Evolutionary conservation across 2,797 vertebrate species (phyloP).

Genomic region (Champsocephalus gunnari): DNA sequence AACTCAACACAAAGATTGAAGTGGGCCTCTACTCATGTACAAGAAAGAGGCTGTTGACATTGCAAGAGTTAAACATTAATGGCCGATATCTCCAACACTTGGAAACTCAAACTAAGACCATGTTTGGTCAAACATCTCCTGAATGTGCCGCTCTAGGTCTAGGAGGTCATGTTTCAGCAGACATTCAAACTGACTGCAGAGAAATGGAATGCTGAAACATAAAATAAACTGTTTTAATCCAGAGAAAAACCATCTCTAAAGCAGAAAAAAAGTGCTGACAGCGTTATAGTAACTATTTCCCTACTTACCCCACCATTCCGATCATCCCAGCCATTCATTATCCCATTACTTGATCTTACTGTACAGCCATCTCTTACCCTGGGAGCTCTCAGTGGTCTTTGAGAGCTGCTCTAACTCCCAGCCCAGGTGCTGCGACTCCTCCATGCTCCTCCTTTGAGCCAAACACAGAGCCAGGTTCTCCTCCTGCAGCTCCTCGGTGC

Average conservation of each 20-base stretch:
- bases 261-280: not conserved
- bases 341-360: not conserved
- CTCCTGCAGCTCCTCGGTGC: conserved; percentile 94
- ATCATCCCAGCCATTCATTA: not conserved
- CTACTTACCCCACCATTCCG: not conserved
- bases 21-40: no score
- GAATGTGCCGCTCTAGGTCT: not conserved
- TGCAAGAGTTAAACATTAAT: no score
- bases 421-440: conserved; percentile 94
- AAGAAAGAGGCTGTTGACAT: no score
- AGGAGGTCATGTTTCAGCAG: not conserved
- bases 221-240: not conserved
- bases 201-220: not conserved
- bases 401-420: conserved; percentile 96
- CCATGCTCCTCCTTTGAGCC: conserved; percentile 96
- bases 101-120: no score
- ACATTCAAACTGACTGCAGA: not conserved
- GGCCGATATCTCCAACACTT: no score
- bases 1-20: no score
- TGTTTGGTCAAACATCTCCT: conserved; percentile 1
- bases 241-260: not conserved
- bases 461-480: conserved; percentile 94
- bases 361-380: conserved; percentile 81
- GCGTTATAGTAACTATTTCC: not conserved
- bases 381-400: conserved; percentile 88